Percentiles rank a stretch among this genome's conserved stretches.
phyloP scores from a whole-genome alignment of 2,888 invertebrate genomes.

The Heliconius ethilla region DNA sequence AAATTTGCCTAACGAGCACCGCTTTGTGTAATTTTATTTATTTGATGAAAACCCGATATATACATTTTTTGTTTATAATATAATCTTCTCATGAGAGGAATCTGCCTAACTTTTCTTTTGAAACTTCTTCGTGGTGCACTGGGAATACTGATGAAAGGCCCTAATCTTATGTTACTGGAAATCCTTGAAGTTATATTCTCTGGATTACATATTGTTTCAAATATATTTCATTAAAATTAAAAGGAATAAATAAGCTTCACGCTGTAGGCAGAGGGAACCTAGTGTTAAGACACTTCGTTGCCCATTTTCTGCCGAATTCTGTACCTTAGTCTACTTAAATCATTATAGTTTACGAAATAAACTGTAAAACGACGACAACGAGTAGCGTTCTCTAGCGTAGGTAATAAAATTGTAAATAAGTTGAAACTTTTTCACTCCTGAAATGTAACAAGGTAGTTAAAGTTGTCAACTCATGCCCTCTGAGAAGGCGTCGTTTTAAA shows the following conservation, averaged over 20 bases:
- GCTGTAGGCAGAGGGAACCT: not conserved
- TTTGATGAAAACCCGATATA: not conserved
- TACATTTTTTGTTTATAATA: not conserved
- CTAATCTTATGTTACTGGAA: conserved; percentile 16
- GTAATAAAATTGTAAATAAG: conserved; percentile 33
- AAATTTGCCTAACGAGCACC: not conserved
- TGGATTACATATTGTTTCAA: not conserved
- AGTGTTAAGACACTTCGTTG: too few species aligned
- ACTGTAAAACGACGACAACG: not conserved
- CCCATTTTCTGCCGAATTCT: too few species aligned
- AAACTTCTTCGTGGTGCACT: not conserved
- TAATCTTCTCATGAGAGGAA: not conserved
- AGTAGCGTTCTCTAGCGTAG: not conserved
- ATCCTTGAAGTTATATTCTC: not conserved
- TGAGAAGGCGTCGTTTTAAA: conserved; percentile 31
- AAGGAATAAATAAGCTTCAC: too few species aligned
- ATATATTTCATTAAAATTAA: not conserved
- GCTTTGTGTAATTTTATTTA: not conserved
- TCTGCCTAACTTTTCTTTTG: not conserved
- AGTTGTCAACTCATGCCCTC: conserved; percentile 39
- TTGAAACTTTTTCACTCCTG: conserved; percentile 33
- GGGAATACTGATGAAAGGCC: conserved; percentile 17
- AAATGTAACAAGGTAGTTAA: conserved; percentile 43
- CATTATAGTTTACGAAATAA: not conserved
- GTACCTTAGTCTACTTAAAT: too few species aligned